Base-by-base conservation (phyloP, 2,113 vertebrate species). In the Aplodontia rufa region DNA sequence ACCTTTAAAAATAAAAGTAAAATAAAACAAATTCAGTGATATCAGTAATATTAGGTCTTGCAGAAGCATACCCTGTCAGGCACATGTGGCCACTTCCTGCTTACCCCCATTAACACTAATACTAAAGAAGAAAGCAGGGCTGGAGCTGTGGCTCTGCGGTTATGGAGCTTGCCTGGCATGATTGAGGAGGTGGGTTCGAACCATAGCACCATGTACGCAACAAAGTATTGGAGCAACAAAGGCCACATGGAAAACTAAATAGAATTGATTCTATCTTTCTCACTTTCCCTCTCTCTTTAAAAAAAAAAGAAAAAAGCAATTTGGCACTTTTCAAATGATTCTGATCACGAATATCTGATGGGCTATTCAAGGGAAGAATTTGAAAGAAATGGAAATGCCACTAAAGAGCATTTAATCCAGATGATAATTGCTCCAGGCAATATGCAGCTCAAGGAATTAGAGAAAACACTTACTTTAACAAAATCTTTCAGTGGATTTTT, bases 401-500 rank as follows among this genome's bases (percentile, higher is more conserved):
- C 98, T 0, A 98, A 99, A 37, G 99, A 99, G 99, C 99, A 99
- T 71, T 98, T 98, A 6, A 97, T 99, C 96, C 98, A 99, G 83
- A 99, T 99, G 99, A 99, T 99, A 99, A 98, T 99, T 87, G 99
- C 98, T 66, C 99, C 99, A 69, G 99, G 99, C 24, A 98, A 98
- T 76, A 99, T 98, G 94, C 99, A 99, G n/a, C 98, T 99, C 58
- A 98, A 98, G 91, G 99, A 99, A 49, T 98, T 99, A 90, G 98
- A 99, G 62, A 47, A 98, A 83, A 96, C 98, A 32, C 98, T 99
- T 55, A 98, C 97, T 0, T 86, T 99, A 97, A 99, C 99, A 86
- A 98, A 69, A 24, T 58, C 22, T 58, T 58, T 58, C n/a, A n/a
- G n/a, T n/a, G n/a, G n/a, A n/a, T n/a, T n/a, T n/a, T 58, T 58